These are phyloP conservation scores for Chymomyza procnemis DNA, from an alignment of 2,888 invertebrate genomes.

Conservation along the genomic window DNA sequence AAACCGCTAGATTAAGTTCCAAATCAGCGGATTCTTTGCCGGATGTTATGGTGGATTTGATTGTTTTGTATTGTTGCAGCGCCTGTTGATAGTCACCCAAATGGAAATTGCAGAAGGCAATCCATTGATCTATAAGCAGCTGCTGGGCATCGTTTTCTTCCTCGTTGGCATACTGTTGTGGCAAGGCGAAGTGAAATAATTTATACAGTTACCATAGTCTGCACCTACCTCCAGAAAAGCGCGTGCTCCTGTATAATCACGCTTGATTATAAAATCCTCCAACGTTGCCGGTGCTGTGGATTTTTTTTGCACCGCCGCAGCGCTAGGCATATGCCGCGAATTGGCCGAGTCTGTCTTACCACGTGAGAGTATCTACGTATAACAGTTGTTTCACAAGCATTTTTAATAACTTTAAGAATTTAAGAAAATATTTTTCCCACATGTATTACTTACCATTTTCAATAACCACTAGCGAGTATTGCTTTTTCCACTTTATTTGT, in stretches of 20 bases:
- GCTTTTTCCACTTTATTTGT: slow-evolving; percentile 9
- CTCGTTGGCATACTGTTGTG: slow-evolving; percentile 62
- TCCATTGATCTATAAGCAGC: slow-evolving; percentile 86
- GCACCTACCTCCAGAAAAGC: slow-evolving; percentile 90
- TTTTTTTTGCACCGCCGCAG: slow-evolving; percentile 59
- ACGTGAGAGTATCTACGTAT: slow-evolving; percentile 87
- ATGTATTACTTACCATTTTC: slow-evolving; percentile 52
- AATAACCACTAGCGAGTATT: neutral
- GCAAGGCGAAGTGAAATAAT: neutral
- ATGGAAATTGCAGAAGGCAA: slow-evolving; percentile 97
- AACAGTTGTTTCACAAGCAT: slow-evolving; percentile 26
- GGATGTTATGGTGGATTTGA: slow-evolving; percentile 63
- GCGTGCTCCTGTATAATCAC: slow-evolving; percentile 96
- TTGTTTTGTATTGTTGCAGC: slow-evolving; percentile 84
- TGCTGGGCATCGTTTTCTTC: slow-evolving; percentile 61
- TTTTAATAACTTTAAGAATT: slow-evolving; percentile 14
- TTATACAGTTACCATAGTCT: neutral
- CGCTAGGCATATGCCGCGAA: slow-evolving; percentile 65
- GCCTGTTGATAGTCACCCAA: slow-evolving; percentile 94
- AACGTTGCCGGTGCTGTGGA: slow-evolving; percentile 85
- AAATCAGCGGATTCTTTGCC: slow-evolving; percentile 81
- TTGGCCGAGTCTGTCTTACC: slow-evolving; percentile 86
- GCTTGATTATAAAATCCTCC: slow-evolving; percentile 91
- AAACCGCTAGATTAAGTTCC: slow-evolving; percentile 91
- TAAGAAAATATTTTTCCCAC: slow-evolving; percentile 5